Evolutionary conservation across 2,797 vertebrate genomes (phyloP).

Genomic region (Crotalus adamanteus): DNA sequence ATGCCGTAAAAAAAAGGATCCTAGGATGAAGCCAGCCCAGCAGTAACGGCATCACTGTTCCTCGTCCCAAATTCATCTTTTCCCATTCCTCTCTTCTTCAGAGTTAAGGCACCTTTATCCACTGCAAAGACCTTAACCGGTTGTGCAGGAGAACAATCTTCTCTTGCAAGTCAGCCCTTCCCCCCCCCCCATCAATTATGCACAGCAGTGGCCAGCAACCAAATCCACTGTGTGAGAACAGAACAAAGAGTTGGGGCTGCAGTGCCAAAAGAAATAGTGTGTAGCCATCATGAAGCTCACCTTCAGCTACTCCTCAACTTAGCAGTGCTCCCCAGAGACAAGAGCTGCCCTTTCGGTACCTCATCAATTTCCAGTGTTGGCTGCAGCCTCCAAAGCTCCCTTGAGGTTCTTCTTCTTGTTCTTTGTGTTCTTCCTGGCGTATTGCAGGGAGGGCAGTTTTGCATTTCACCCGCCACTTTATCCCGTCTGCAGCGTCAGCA

Average conservation of each 20-base stretch:
- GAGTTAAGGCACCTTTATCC: neutral
- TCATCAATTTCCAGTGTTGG: neutral
- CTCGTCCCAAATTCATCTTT: neutral
- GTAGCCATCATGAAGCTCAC: neutral
- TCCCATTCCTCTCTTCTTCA: neutral
- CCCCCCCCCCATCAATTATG: neutral
- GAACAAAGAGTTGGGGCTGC: neutral
- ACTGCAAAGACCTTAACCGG: neutral
- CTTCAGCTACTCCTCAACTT: neutral
- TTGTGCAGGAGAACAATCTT: neutral
- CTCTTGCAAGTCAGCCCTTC: neutral
- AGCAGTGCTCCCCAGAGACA: neutral
- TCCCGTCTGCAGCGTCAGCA: neutral
- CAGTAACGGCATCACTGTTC: neutral
- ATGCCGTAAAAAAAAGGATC: neutral
- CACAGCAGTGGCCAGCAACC: neutral
- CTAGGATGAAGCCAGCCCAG: neutral
- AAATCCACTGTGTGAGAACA: neutral
- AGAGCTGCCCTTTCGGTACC: neutral
- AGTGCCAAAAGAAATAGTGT: neutral
- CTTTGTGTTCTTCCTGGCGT: neutral
- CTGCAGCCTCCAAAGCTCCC: neutral
- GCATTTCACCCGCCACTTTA: neutral
- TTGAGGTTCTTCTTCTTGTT: neutral
- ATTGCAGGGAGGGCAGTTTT: neutral